These are phyloP conservation scores for Drosophila borealis DNA, from an alignment of 2,888 invertebrate species.

Conservation along the genomic window DNA sequence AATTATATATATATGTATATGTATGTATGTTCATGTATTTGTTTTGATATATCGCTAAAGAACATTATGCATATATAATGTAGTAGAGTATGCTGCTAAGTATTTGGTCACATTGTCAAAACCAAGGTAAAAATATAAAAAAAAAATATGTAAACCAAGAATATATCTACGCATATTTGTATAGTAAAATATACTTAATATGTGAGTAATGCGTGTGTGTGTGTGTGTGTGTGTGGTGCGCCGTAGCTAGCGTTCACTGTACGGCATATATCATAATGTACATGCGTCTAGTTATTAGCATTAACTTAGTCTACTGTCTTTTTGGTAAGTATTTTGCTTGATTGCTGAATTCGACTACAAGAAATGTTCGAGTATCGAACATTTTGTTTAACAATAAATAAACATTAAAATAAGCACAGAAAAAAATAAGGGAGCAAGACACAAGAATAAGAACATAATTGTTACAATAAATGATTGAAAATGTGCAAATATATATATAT, in stretches of 20 bases:
- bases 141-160: conserved; percentile 4
- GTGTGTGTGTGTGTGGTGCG: conserved; percentile 5
- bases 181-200: conserved; percentile 1
- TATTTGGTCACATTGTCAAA: conserved; percentile 28
- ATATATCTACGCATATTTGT: conserved; percentile 6
- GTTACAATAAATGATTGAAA: conserved; percentile 12
- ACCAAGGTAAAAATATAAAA: conserved; percentile 6
- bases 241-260: conserved; percentile 30
- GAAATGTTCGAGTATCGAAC: conserved; percentile 31
- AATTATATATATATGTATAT: too few species aligned
- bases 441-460: conserved; percentile 14
- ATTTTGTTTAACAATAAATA: conserved; percentile 57
- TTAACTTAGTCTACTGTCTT: conserved; percentile 75
- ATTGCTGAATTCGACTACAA: conserved; percentile 55
- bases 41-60: conserved; percentile 41
- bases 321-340: conserved; percentile 74
- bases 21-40: background rate
- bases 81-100: conserved; percentile 40
- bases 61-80: conserved; percentile 50
- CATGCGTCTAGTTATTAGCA: conserved; percentile 21
- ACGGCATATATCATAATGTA: conserved; percentile 2
- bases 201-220: conserved; percentile 13
- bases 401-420: conserved; percentile 49
- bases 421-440: background rate
- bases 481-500: conserved; percentile 1